Evolutionary conservation across 2,888 invertebrate species (phyloP).

Genomic region (Leptopilina myrica): DNA sequence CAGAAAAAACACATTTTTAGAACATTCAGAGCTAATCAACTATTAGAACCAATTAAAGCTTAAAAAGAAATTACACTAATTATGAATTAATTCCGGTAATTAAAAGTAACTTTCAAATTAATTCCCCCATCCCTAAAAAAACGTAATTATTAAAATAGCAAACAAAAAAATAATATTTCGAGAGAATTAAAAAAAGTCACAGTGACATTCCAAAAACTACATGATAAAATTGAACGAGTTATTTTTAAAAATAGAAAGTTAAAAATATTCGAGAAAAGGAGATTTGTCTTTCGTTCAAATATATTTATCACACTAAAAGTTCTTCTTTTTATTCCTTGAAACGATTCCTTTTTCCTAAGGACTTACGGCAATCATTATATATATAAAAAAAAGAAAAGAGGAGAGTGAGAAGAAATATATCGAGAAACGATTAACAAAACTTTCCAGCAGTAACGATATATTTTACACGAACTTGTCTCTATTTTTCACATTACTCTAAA

Average conservation of each 20-base stretch:
- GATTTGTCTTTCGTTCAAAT: not conserved
- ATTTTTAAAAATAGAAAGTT: not conserved
- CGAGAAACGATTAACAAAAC: constrained; percentile 3
- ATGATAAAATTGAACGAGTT: not conserved
- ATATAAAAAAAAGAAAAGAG: not conserved
- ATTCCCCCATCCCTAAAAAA: too few species aligned
- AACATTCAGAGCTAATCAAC: too few species aligned
- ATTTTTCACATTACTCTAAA: constrained; percentile 1
- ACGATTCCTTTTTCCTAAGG: constrained; percentile 9
- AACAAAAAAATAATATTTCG: too few species aligned
- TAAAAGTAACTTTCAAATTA: too few species aligned
- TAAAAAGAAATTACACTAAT: too few species aligned
- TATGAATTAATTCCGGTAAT: too few species aligned
- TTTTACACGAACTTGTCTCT: not conserved
- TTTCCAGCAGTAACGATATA: not conserved
- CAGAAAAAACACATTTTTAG: too few species aligned
- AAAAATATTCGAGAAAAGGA: not conserved
- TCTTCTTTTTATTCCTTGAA: not conserved
- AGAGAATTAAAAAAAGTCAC: too few species aligned
- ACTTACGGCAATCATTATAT: not conserved
- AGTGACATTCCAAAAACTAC: not conserved
- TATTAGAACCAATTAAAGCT: too few species aligned
- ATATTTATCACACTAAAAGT: not conserved
- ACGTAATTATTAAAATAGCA: too few species aligned
- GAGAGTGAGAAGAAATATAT: not conserved